These are phyloP conservation scores for Synergus itoensis DNA, from an alignment of 2,888 invertebrate genomes.

Conservation along the genomic window DNA sequence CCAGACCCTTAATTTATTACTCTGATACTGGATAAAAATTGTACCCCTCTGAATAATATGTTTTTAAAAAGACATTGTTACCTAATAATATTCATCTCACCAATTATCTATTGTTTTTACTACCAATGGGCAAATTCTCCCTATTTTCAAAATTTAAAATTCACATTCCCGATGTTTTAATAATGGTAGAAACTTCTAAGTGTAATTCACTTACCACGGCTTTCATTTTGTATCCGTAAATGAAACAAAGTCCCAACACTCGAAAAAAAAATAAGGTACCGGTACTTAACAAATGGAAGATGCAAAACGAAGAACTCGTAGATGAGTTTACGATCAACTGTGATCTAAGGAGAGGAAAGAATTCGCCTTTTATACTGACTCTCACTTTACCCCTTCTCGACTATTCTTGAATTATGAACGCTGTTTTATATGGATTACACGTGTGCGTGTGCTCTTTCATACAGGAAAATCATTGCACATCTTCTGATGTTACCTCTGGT, in stretches of 20 bases:
- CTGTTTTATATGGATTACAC: conserved; percentile 58
- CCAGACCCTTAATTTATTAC: not conserved
- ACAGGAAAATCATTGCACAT: conserved; percentile 36
- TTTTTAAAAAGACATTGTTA: too few relatives aligned
- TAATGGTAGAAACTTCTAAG: not conserved
- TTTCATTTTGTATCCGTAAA: conserved; percentile 76
- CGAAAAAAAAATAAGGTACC: conserved; percentile 41
- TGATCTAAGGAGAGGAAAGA: conserved; percentile 73
- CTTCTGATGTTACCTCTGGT: conserved; percentile 3
- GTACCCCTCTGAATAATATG: not conserved
- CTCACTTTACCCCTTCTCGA: conserved; percentile 75
- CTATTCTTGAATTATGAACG: conserved; percentile 67
- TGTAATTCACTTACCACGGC: conserved; percentile 77
- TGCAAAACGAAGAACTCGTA: conserved; percentile 62
- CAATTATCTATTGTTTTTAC: not conserved
- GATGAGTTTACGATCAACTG: conserved; percentile 66
- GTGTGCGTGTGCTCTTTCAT: conserved; percentile 53
- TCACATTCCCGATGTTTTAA: not conserved
- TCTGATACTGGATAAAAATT: not conserved
- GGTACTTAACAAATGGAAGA: conserved; percentile 47
- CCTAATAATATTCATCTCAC: not conserved
- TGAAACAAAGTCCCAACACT: conserved; percentile 53
- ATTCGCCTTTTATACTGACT: conserved; percentile 77
- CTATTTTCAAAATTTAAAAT: not conserved
- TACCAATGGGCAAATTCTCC: not conserved